Base-by-base conservation (phyloP, 2,797 vertebrate species). In the Nyctibius grandis region DNA sequence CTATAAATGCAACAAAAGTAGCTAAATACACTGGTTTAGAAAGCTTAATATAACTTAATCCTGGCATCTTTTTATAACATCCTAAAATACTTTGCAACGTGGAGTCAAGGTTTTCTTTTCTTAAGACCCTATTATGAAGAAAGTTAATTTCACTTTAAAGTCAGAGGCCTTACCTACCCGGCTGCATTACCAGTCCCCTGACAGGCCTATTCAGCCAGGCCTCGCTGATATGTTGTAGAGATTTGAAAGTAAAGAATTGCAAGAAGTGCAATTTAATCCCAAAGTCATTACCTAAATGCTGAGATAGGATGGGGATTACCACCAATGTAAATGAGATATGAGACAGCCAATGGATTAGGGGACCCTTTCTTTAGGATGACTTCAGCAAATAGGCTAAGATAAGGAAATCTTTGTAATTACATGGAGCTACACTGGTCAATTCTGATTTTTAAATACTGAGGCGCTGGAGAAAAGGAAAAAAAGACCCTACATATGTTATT, bases 391-490 rank as follows among this genome's bases (percentile, higher is more conserved):
- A 98, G 98, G 94, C 97, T 98, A 95, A 98, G 98, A 99, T 98
- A 98, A 99, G 98, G 97, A 98, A 98, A 98, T 98, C 98, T 98
- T 98, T 98, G 98, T 99, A 98, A 98, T 99, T 98, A 98, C 98
- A 98, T 93, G 95, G 97, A 97, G 98, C 98, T 97, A 98, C 98
- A 97, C 98, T 98, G 98, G 98, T 98, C 98, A 98, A 98, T 98
- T 98, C 98, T 97, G 96, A 97, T 98, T 98, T 98, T 98, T 98
- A 98, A 98, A 98, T 98, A 98, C 98, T 79, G 74, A 97, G 96
- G 96, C 40, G 19, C 96, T 96, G 80, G 83, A 96, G 91, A 97
- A 89, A 91, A 96, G 92, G 92, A 89, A 95, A 97, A 95, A 94
- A 96, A 96, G 91, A 8, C 36, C 29, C 92, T 96, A 97, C 97